phyloP scores from a whole-genome alignment of 2,888 invertebrate species.

The Spilarctia lutea region DNA sequence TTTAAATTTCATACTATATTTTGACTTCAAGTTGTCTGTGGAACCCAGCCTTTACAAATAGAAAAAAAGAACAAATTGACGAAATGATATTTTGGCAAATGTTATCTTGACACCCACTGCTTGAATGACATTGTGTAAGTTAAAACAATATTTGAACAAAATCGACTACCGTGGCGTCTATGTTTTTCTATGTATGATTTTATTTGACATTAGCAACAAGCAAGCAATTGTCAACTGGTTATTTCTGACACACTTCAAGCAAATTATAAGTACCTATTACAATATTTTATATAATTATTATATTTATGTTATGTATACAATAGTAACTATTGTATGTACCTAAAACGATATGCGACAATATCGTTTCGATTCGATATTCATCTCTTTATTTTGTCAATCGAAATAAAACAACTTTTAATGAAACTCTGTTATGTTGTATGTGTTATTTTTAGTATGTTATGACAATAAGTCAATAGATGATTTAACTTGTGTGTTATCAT shows the following conservation, averaged over 20 bases:
- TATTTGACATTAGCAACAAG: constrained; percentile 3
- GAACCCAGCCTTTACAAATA: neutral
- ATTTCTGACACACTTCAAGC: neutral
- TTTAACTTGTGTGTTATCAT: neutral
- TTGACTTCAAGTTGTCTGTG: neutral
- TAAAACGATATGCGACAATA: neutral
- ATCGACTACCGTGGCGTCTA: neutral
- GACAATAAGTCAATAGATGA: neutral
- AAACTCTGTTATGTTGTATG: neutral
- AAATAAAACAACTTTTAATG: neutral
- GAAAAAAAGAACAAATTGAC: neutral
- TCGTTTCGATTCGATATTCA: neutral
- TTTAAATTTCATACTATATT: neutral
- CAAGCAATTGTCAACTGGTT: neutral
- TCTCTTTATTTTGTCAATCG: neutral
- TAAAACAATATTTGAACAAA: neutral
- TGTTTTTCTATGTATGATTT: constrained; percentile 3
- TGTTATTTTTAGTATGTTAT: neutral
- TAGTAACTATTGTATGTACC: neutral
- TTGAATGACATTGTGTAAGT: neutral
- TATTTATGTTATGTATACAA: neutral
- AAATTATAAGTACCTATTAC: no score
- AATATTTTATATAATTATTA: neutral
- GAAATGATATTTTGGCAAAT: neutral
- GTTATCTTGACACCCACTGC: neutral